Evolutionary conservation across 2,113 vertebrate genomes (phyloP).

Genomic region (Gavialis gangeticus): DNA sequence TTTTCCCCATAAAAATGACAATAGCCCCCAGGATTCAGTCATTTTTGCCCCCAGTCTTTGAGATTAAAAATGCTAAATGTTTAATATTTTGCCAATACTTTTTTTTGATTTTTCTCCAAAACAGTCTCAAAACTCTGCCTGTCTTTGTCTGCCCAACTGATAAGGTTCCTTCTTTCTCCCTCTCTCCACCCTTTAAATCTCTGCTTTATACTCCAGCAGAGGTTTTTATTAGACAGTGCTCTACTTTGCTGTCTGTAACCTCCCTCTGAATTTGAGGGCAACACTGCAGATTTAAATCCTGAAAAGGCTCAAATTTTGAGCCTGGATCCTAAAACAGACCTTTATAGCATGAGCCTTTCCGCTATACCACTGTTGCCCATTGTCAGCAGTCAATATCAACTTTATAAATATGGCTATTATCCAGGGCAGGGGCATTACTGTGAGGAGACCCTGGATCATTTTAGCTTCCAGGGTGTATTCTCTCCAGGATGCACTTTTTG

Average conservation of each 20-base stretch:
- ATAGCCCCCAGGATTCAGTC: no score
- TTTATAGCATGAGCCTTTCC: not conserved
- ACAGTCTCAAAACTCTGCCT: no score
- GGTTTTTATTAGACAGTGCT: not conserved
- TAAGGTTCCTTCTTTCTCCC: no score
- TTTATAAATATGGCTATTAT: not conserved
- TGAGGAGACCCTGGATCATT: not conserved
- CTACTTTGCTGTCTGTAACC: no score
- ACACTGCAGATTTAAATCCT: not conserved
- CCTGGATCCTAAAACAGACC: not conserved
- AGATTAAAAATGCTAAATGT: no score
- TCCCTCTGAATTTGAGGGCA: not conserved
- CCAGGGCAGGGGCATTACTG: not conserved
- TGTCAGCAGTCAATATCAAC: not conserved
- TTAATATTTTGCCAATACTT: not conserved
- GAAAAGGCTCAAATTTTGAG: not conserved
- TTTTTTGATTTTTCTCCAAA: not conserved
- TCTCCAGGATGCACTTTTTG: not conserved
- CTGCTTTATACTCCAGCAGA: not conserved
- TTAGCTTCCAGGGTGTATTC: not conserved
- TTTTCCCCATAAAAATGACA: no score
- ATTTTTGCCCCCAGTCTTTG: no score
- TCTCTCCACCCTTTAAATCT: not conserved
- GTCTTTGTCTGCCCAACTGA: no score
- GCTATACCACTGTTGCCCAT: not conserved